Base-by-base conservation (phyloP, 2,113 vertebrate species). In the Protobothrops flavoviridis region DNA sequence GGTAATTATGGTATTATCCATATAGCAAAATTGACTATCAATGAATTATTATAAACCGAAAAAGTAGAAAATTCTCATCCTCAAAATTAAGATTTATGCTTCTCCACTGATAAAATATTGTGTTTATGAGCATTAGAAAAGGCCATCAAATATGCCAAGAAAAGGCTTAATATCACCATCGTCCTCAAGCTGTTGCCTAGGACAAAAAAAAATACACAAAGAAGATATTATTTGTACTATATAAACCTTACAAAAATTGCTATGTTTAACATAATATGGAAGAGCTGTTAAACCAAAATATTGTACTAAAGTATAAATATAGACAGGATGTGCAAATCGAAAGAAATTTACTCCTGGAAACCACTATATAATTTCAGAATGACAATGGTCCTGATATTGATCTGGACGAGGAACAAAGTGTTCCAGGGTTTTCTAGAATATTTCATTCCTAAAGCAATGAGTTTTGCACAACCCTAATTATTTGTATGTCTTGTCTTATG, bases 61-160 rank as follows among this genome's bases (percentile, higher is more conserved):
- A 92, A 94, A 95, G 90, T 0, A 96, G 93, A 93, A 93, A 91
- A 39, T 92, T 39, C 89, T 94, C 53, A 33, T 45, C 91, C 21
- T 55, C 20, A 90, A 92, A 94, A 95, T 90, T 21, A 23, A 2
- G 8, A n/a, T 29, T 93, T 59, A 61, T 88, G 48, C 10, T 48
- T 1, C 20, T 93, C 61, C 52, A 52, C 55, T 95, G 95, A 39
- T 0, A 61, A 48, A 81, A 57, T 93, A 55, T 89, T 93, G 90
- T 85, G 5, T 92, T 93, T 88, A 6, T 64, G 91, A 89, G 13
- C 91, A 95, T 98, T 98, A 99, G 96, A 99, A 98, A 97, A 99
- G 98, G 3, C 96, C 99, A 98, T 99, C 99, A 98, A 99, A 99
- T 98, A 99, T 99, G 95, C 98, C 98, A 93, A 98, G 52, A 92